Conservation (phyloP, 2,888 invertebrate genomes). For the Cotesia congregata region DNA sequence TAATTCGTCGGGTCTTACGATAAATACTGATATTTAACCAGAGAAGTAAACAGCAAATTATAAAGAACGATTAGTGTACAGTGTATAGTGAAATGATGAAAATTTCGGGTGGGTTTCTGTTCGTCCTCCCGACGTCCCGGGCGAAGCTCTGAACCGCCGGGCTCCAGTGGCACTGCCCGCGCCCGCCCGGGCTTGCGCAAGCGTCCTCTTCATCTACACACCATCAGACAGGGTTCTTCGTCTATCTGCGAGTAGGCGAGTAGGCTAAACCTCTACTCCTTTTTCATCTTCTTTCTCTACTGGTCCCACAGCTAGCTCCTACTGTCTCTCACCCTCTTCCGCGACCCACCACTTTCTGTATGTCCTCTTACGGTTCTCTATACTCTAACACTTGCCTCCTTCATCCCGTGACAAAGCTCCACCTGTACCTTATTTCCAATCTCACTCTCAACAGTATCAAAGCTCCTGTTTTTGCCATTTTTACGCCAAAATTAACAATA, state of each 20-base stretch:
- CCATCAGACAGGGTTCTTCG: slow-evolving; percentile 62
- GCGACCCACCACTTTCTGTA: slow-evolving; percentile 2
- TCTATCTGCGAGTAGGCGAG: not conserved
- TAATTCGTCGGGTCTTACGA: no score
- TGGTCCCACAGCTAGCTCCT: not conserved
- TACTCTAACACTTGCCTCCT: slow-evolving; percentile 10
- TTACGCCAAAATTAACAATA: not conserved
- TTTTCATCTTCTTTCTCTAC: slow-evolving; percentile 11
- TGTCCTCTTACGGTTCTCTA: not conserved
- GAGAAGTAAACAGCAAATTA: slow-evolving; percentile 31
- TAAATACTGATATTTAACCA: no score
- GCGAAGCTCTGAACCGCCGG: slow-evolving; percentile 70
- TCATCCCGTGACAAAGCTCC: slow-evolving; percentile 15
- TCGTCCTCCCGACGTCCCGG: slow-evolving; percentile 68
- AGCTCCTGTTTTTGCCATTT: not conserved
- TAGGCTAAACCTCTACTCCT: slow-evolving; percentile 38
- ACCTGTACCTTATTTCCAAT: not conserved
- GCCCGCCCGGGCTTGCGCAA: slow-evolving; percentile 70
- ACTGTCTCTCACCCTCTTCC: slow-evolving; percentile 6
- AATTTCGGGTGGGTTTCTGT: slow-evolving; percentile 59
- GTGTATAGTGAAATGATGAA: slow-evolving; percentile 17
- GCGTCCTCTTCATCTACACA: slow-evolving; percentile 63
- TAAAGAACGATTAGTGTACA: slow-evolving; percentile 38
- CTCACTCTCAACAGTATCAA: slow-evolving; percentile 6
- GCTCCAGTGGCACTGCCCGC: slow-evolving; percentile 69